phyloP scores from a whole-genome alignment of 2,888 invertebrate species.

The Arenicola marina region DNA sequence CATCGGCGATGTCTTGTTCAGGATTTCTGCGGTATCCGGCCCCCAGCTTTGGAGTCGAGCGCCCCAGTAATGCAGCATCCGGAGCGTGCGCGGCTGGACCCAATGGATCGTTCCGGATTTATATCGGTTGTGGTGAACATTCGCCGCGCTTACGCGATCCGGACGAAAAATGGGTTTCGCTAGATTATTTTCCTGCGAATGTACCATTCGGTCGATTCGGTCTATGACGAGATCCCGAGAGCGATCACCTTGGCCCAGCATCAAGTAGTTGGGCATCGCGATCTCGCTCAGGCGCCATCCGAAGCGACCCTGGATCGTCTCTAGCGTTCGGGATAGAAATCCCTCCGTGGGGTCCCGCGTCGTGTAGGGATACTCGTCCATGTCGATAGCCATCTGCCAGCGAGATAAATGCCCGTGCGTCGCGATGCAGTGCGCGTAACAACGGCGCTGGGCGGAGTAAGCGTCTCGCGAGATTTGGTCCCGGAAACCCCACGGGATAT shows the following conservation, averaged over 20 bases:
- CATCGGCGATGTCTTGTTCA: conserved; percentile 28
- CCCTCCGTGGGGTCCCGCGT: conserved; percentile 25
- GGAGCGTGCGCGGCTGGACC: conserved; percentile 14
- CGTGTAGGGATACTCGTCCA: conserved; percentile 40
- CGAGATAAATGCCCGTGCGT: conserved; percentile 13
- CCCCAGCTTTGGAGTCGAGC: conserved; percentile 37
- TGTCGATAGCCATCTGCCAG: conserved; percentile 39
- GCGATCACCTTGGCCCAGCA: conserved; percentile 37
- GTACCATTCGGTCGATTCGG: conserved; percentile 33
- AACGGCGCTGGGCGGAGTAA: conserved; percentile 34
- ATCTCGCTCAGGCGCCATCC: conserved; percentile 15
- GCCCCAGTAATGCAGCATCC: conserved; percentile 41
- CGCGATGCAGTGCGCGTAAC: conserved; percentile 33
- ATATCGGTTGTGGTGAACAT: conserved; percentile 23
- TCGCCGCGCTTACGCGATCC: conserved; percentile 15
- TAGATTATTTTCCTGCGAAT: conserved; percentile 28
- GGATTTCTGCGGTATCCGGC: conserved; percentile 31
- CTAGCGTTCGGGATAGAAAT: conserved; percentile 32
- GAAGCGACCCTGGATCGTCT: background rate
- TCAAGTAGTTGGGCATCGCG: conserved; percentile 34
- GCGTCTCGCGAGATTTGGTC: conserved; percentile 21
- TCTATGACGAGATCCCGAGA: conserved; percentile 28
- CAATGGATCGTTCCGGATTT: conserved; percentile 10
- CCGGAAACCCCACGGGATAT: conserved; percentile 22
- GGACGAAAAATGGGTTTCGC: conserved; percentile 34